Percentiles rank a stretch among this genome's conserved stretches.
Evolutionary conservation across 2,888 invertebrate genomes (phyloP).

Genomic region (Lepidochitona cinerea): DNA sequence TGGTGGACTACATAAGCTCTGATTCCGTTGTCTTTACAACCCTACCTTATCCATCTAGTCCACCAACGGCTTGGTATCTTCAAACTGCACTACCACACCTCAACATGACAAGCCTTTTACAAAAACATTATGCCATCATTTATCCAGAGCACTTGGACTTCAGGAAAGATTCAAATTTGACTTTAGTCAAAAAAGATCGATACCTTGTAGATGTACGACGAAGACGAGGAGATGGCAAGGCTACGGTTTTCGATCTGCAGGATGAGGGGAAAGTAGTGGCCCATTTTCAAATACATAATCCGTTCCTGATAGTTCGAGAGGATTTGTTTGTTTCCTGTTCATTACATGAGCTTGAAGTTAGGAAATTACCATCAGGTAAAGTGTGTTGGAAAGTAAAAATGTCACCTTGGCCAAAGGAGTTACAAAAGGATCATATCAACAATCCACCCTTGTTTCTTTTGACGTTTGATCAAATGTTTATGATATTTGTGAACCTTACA

Average conservation of each 20-base stretch:
- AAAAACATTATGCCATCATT: neutral
- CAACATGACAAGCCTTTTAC: neutral
- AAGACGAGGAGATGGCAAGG: neutral
- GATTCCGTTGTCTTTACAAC: neutral
- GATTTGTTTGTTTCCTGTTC: neutral
- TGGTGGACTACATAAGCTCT: neutral
- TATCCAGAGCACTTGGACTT: neutral
- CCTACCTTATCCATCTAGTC: neutral
- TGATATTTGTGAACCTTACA: neutral
- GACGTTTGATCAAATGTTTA: neutral
- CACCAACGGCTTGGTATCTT: neutral
- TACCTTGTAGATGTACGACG: neutral
- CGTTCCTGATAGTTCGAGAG: neutral
- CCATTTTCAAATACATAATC: neutral
- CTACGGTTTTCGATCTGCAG: neutral
- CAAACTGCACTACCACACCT: neutral
- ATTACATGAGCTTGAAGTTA: neutral
- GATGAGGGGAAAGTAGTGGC: neutral
- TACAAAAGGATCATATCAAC: neutral
- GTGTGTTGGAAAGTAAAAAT: neutral
- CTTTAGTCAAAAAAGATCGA: neutral
- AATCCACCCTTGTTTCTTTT: neutral
- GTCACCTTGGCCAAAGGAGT: neutral
- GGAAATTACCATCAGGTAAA: neutral
- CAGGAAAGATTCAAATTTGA: neutral